A percentile compares a stretch with the other conserved stretches of the same genome.
These are phyloP conservation scores for Zaprionus davidi DNA, from an alignment of 1,140 invertebrate genomes.

Conservation along the genomic window DNA sequence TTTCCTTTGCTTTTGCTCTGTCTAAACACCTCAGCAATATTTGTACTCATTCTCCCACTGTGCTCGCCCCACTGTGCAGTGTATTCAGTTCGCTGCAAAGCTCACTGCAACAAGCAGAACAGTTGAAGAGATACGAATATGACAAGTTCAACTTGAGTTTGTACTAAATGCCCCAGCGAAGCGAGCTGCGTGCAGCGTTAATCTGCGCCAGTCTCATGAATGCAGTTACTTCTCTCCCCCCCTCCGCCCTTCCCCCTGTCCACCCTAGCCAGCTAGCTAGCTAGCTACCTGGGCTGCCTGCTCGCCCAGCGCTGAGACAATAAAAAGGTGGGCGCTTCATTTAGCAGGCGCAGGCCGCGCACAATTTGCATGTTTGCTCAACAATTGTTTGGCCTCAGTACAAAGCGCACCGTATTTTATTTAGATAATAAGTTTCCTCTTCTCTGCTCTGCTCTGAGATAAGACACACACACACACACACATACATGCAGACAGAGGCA, in stretches of 20 bases:
- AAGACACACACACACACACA: slow-evolving; percentile 35
- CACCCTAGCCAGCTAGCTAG: not conserved
- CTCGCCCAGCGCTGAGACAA: slow-evolving; percentile 55
- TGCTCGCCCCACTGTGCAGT: not conserved
- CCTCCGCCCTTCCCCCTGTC: not conserved
- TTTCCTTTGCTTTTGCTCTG: no score
- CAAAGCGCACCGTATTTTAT: slow-evolving; percentile 77
- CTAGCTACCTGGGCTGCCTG: not conserved
- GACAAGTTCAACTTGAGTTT: slow-evolving; percentile 74
- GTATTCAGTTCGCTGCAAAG: slow-evolving; percentile 24
- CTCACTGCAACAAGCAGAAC: slow-evolving; percentile 58
- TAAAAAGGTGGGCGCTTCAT: slow-evolving; percentile 78
- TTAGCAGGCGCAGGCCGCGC: slow-evolving; percentile 65
- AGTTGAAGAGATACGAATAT: slow-evolving; percentile 78
- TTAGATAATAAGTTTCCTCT: slow-evolving; percentile 67
- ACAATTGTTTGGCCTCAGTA: slow-evolving; percentile 77
- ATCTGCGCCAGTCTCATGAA: slow-evolving; percentile 39
- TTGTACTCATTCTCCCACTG: slow-evolving; percentile 15
- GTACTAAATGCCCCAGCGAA: slow-evolving; percentile 70
- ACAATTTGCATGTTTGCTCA: slow-evolving; percentile 83
- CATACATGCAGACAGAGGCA: not conserved
- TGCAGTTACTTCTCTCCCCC: slow-evolving; percentile 42
- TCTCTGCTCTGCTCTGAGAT: slow-evolving; percentile 39
- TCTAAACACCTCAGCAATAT: no score
- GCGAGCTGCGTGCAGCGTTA: slow-evolving; percentile 43